phyloP scores from a whole-genome alignment of 2,113 vertebrate genomes.

The Phylloscopus whistleri region DNA sequence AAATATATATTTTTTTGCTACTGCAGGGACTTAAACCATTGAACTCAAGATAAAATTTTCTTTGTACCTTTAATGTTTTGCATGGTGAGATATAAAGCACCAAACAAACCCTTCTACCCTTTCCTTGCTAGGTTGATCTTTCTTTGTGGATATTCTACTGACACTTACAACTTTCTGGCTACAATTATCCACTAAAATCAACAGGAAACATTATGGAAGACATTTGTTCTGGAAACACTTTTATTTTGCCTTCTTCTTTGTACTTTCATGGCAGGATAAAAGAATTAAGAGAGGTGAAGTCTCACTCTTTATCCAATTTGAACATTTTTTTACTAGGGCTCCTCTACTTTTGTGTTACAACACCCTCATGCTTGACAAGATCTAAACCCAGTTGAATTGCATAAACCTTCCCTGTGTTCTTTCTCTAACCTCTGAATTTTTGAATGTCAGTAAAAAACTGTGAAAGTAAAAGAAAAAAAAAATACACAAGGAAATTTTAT shows the following conservation, averaged over 20 bases:
- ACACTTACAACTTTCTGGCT: not conserved
- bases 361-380: not conserved
- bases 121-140: not conserved
- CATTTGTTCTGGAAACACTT: not conserved
- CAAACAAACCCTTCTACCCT: not conserved
- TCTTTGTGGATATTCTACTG: not conserved
- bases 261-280: not conserved
- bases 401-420: not conserved
- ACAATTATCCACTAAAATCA: not conserved
- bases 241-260: not conserved
- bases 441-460: not conserved
- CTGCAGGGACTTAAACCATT: not conserved
- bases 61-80: not conserved
- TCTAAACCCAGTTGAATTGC: not conserved
- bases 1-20: not conserved
- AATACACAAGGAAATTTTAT: not conserved
- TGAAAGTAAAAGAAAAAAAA: not conserved
- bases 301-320: not conserved
- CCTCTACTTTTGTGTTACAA: not conserved
- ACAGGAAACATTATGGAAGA: not conserved
- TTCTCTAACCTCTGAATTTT: not conserved
- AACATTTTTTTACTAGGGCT: not conserved
- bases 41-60: not conserved
- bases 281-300: not conserved
- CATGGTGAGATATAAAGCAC: not conserved